These are phyloP conservation scores for Candoia aspera DNA, from an alignment of 2,113 vertebrate genomes.

Conservation along the genomic window DNA sequence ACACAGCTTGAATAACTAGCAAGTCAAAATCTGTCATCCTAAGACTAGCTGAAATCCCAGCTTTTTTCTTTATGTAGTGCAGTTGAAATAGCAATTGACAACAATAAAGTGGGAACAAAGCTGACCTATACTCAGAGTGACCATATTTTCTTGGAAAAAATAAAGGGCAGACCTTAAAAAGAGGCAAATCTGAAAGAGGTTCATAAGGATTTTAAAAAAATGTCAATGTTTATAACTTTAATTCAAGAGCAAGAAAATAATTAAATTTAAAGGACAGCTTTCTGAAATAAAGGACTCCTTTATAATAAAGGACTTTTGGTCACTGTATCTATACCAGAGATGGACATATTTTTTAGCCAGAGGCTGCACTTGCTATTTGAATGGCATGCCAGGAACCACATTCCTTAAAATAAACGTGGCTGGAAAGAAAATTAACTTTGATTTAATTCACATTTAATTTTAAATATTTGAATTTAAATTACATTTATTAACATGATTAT, in stretches of 20 bases:
- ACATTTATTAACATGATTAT: not conserved
- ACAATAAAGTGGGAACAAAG: not conserved
- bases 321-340: not conserved
- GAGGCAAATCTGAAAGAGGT: not conserved
- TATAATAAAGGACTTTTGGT: not conserved
- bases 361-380: not conserved
- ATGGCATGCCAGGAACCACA: not conserved
- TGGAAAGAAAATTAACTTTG: not conserved
- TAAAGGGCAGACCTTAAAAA: not conserved
- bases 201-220: not conserved
- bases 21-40: not conserved
- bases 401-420: not conserved
- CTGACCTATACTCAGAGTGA: not conserved
- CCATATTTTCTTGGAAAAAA: not conserved
- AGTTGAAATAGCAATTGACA: not conserved
- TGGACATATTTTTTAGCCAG: not conserved
- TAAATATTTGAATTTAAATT: not conserved
- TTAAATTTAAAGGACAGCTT: not conserved
- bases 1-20: not conserved
- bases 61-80: too few species aligned
- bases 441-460: not conserved
- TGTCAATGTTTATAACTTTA: not conserved
- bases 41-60: not conserved
- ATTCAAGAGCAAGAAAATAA: not conserved
- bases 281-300: not conserved